These are phyloP conservation scores for Calidris pugnax DNA, from an alignment of 2,113 vertebrate genomes.

Conservation along the genomic window DNA sequence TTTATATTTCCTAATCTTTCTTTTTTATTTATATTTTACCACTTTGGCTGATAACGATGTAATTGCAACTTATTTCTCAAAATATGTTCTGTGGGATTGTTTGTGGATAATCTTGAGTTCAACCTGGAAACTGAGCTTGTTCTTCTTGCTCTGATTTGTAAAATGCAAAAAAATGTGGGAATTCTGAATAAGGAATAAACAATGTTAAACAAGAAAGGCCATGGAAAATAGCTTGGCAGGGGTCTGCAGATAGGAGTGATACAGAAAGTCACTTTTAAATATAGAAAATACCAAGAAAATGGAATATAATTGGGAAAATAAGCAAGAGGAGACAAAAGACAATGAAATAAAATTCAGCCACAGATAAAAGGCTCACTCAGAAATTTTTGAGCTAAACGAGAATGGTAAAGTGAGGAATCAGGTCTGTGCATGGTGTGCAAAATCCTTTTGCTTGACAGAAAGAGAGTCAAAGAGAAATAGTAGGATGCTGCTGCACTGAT, in stretches of 20 bases:
- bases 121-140: neutral
- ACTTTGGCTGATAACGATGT: neutral
- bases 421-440: neutral
- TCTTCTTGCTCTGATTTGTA: neutral
- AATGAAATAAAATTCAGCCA: neutral
- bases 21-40: neutral
- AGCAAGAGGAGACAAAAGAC: neutral
- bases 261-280: neutral
- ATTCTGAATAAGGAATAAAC: neutral
- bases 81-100: neutral
- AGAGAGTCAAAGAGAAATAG: neutral
- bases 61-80: constrained; percentile 8
- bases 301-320: neutral
- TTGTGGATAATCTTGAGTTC: neutral
- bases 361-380: neutral
- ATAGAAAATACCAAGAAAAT: neutral
- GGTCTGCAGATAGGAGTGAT: neutral
- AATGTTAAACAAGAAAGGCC: neutral
- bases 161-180: neutral
- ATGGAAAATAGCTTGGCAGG: neutral
- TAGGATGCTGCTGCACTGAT: neutral
- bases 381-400: neutral
- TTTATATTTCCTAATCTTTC: neutral
- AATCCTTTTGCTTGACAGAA: neutral
- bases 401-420: neutral